phyloP scores from a whole-genome alignment of 2,113 vertebrate species.

The Lophura nycthemera region DNA sequence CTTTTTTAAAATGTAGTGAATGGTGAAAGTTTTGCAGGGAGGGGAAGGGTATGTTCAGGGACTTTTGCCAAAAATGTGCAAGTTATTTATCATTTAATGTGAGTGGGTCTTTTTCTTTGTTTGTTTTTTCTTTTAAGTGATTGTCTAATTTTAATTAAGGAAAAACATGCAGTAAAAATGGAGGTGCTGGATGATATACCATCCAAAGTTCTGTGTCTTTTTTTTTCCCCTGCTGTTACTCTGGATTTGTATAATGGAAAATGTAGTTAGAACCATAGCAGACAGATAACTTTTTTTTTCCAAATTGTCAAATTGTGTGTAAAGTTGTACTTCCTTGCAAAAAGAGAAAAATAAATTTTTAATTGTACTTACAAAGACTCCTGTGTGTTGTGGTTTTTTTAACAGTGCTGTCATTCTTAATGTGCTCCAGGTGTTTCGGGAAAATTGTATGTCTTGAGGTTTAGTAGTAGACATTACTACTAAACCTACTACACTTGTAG shows the following conservation, averaged over 20 bases:
- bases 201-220: neutral
- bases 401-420: neutral
- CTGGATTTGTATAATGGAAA: neutral
- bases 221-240: neutral
- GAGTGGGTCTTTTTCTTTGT: neutral
- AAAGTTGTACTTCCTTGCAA: conserved; percentile 63
- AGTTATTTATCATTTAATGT: neutral
- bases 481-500: neutral
- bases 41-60: neutral
- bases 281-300: conserved; percentile 1
- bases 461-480: too few species aligned
- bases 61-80: conserved; percentile 26
- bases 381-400: neutral
- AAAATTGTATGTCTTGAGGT: neutral
- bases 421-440: neutral
- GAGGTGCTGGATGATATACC: neutral
- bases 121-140: neutral
- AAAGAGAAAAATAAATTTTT: conserved; percentile 76
- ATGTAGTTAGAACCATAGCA: neutral
- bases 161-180: neutral
- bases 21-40: neutral
- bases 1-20: conserved; percentile 8
- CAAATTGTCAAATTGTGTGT: conserved; percentile 26
- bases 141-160: neutral
- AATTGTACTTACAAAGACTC: conserved; percentile 65